phyloP scores from a whole-genome alignment of 2,113 vertebrate species.

The Excalfactoria chinensis region DNA sequence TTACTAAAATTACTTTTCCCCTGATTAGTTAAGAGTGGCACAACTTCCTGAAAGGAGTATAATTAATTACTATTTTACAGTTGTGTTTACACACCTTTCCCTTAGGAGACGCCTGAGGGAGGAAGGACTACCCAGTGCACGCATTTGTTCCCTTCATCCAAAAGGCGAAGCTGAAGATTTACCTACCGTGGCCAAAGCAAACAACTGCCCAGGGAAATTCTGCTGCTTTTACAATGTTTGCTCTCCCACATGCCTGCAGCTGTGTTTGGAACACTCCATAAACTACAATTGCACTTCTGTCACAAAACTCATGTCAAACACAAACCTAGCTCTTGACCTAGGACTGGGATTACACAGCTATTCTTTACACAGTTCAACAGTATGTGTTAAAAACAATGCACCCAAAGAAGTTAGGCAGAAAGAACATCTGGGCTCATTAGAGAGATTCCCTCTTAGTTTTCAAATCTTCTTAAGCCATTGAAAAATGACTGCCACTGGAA shows the following conservation, averaged over 20 bases:
- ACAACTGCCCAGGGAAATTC: not conserved
- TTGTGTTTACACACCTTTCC: not conserved
- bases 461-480: not conserved
- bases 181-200: constrained; percentile 59
- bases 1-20: not conserved
- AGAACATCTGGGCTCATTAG: not conserved
- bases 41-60: not conserved
- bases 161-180: constrained; percentile 25
- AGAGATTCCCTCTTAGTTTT: not conserved
- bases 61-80: not conserved
- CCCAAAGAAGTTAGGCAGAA: not conserved
- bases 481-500: fast-evolving
- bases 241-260: not conserved
- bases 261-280: not conserved
- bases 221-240: not conserved
- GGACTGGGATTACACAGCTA: fast-evolving
- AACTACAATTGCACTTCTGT: not conserved
- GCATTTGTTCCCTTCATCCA: not conserved
- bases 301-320: not conserved
- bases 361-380: not conserved
- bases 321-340: not conserved
- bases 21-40: not conserved
- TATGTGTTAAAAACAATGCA: fast-evolving
- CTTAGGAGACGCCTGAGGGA: not conserved
- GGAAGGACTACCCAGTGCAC: not conserved